Evolutionary conservation across 2,888 invertebrate species (phyloP).

Genomic region (Atrina japonica): DNA sequence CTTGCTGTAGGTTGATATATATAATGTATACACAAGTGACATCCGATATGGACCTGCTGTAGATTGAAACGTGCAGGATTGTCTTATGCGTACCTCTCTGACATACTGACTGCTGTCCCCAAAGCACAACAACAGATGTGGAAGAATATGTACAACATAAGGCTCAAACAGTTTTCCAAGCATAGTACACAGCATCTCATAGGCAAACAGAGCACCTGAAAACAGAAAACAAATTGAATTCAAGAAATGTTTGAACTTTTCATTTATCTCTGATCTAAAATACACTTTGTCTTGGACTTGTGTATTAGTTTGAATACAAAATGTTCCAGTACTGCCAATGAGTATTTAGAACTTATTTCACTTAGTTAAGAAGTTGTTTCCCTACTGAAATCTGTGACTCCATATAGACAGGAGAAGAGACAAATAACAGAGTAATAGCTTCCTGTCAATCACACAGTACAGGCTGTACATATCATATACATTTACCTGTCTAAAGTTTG

Average conservation of each 20-base stretch:
- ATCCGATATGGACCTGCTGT: no score
- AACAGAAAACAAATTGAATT: slow-evolving; percentile 41
- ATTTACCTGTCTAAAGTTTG: no score
- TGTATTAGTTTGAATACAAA: background rate
- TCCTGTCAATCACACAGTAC: no score
- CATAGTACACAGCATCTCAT: slow-evolving; percentile 97
- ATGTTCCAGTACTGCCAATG: background rate
- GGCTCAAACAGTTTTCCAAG: slow-evolving; percentile 98
- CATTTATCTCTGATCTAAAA: background rate
- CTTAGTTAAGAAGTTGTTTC: no score
- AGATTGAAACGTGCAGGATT: no score
- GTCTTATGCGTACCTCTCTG: slow-evolving; percentile 87
- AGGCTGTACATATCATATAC: no score
- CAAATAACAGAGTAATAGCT: no score
- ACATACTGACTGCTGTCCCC: slow-evolving; percentile 97
- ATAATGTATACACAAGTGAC: no score
- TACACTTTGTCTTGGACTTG: background rate
- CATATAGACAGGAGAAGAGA: no score
- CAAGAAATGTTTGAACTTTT: background rate
- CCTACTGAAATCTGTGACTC: no score
- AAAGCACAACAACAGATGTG: slow-evolving; percentile 95
- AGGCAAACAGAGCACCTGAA: slow-evolving; percentile 94
- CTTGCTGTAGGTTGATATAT: no score
- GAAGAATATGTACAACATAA: slow-evolving; percentile 98
- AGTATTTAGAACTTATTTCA: no score